These are phyloP conservation scores for Centropyge bicolor DNA, from an alignment of 2,797 vertebrate species.

Conservation along the genomic window DNA sequence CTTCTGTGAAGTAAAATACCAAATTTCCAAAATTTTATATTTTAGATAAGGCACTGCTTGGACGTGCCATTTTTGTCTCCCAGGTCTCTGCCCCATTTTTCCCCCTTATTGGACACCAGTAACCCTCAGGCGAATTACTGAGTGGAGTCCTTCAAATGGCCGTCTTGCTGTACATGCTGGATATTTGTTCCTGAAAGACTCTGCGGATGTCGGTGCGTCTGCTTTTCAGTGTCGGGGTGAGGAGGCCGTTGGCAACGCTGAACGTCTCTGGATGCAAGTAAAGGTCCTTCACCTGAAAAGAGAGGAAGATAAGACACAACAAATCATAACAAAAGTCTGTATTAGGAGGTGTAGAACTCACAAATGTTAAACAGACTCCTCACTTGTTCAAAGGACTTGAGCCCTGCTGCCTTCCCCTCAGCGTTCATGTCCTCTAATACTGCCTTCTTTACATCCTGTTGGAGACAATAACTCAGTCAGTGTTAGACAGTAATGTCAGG, in stretches of 20 bases:
- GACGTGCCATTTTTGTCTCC: constrained; percentile 14
- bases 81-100: background rate
- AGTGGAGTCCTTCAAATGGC: constrained; percentile 57
- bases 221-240: constrained; percentile 88
- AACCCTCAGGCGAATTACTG: constrained; percentile 1
- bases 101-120: constrained; percentile 15
- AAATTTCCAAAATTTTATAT: constrained; percentile 40
- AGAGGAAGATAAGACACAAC: background rate
- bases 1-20: constrained; percentile 39
- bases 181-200: constrained; percentile 84
- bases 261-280: constrained; percentile 85
- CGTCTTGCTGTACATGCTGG: constrained; percentile 83
- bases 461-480: background rate
- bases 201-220: constrained; percentile 81
- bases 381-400: constrained; percentile 89
- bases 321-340: background rate
- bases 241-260: constrained; percentile 86
- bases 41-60: constrained; percentile 55
- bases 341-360: background rate
- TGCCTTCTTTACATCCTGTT: constrained; percentile 83
- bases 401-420: constrained; percentile 83
- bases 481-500: background rate
- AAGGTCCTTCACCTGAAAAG: constrained; percentile 83
- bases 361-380: constrained; percentile 9
- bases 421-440: constrained; percentile 84